Percentiles rank a stretch among this genome's conserved stretches.
Conservation (phyloP, 2,888 invertebrate genomes). For the Leptarthrus brevirostris region DNA sequence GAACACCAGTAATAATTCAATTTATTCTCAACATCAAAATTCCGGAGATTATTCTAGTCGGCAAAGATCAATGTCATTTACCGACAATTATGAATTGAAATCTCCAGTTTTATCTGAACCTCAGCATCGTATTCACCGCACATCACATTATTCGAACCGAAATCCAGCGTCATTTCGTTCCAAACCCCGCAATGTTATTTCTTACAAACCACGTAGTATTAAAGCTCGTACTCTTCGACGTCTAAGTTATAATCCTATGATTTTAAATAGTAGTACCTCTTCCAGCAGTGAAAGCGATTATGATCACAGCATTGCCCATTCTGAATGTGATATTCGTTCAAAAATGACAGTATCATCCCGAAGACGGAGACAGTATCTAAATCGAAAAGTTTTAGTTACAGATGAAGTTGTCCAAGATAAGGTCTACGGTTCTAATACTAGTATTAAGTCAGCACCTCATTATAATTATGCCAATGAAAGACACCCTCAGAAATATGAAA, state of each 20-base stretch:
- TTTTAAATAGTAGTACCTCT: slow-evolving; percentile 69
- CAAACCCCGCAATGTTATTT: slow-evolving; percentile 55
- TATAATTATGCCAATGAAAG: slow-evolving; percentile 62
- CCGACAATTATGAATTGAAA: slow-evolving; percentile 66
- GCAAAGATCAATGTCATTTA: slow-evolving; percentile 69
- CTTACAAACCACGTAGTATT: slow-evolving; percentile 68
- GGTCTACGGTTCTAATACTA: slow-evolving; percentile 67
- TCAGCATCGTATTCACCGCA: slow-evolving; percentile 55
- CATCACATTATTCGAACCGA: slow-evolving; percentile 53
- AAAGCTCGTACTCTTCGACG: slow-evolving; percentile 70
- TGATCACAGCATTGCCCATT: slow-evolving; percentile 68
- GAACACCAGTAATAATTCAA: slow-evolving; percentile 61
- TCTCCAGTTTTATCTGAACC: slow-evolving; percentile 63
- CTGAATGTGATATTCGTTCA: slow-evolving; percentile 70
- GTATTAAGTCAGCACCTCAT: slow-evolving; percentile 68
- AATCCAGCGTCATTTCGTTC: slow-evolving; percentile 56
- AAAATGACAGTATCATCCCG: slow-evolving; percentile 59
- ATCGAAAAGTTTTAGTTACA: slow-evolving; percentile 61
- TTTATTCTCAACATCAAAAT: slow-evolving; percentile 58
- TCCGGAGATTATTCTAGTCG: slow-evolving; percentile 60
- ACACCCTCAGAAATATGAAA: slow-evolving; percentile 53
- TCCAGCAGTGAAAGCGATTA: slow-evolving; percentile 69
- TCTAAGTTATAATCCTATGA: slow-evolving; percentile 72
- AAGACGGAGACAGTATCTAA: slow-evolving; percentile 63
- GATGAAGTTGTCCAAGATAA: slow-evolving; percentile 59